Percentiles rank a stretch among this genome's conserved stretches.
Conservation (phyloP, 2,888 invertebrate genomes). For the Lamellibrachia columna region DNA sequence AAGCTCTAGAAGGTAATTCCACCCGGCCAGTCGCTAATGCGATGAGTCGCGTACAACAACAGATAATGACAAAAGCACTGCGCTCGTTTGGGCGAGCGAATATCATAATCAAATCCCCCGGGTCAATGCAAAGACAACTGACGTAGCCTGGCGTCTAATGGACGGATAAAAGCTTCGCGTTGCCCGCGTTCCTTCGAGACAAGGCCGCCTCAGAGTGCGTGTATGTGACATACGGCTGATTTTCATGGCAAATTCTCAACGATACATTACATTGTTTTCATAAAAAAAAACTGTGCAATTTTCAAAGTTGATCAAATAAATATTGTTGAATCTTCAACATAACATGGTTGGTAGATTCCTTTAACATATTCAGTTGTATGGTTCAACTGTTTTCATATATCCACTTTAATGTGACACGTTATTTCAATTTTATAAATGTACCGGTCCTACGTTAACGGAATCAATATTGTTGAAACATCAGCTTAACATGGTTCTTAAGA, state of each 20-base stretch:
- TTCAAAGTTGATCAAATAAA: too few relatives aligned
- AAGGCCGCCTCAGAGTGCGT: background rate
- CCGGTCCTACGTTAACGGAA: too few relatives aligned
- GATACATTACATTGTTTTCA: too few relatives aligned
- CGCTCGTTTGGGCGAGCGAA: background rate
- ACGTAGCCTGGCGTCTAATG: background rate
- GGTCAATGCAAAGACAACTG: background rate
- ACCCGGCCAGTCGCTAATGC: conserved; percentile 9
- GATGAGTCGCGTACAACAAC: background rate
- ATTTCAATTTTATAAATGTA: too few relatives aligned
- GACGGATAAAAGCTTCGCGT: background rate
- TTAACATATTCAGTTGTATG: too few relatives aligned
- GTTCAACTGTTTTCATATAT: too few relatives aligned
- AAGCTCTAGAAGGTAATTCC: background rate
- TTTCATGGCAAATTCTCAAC: background rate
- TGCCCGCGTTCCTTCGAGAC: background rate
- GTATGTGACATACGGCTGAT: background rate
- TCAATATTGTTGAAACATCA: too few relatives aligned
- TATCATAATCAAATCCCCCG: conserved; percentile 13
- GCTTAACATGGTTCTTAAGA: too few relatives aligned
- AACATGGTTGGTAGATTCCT: too few relatives aligned
- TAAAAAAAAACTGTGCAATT: too few relatives aligned
- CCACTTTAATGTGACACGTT: too few relatives aligned
- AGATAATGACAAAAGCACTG: background rate
- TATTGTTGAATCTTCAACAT: too few relatives aligned